Percentiles rank a stretch among this genome's conserved stretches.
phyloP scores from a whole-genome alignment of 1,140 invertebrate genomes.

The Tachypleus tridentatus region DNA sequence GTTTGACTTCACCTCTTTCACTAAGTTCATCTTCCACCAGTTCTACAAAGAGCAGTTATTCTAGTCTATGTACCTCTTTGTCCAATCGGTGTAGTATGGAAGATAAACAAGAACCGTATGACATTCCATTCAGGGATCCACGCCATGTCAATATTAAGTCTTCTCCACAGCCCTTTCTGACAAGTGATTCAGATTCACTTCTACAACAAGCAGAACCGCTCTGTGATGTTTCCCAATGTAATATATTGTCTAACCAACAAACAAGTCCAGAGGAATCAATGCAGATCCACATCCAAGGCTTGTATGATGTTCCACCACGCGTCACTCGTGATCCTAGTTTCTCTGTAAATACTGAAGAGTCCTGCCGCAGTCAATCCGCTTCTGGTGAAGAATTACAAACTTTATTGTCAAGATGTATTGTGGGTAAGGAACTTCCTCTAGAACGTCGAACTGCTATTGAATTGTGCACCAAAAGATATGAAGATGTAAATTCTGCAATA shows the following conservation, averaged over 20 bases:
- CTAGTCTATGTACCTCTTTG: slow-evolving; percentile 23
- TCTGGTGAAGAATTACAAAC: no score
- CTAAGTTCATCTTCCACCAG: slow-evolving; percentile 30
- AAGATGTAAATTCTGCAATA: slow-evolving; percentile 37
- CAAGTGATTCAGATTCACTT: slow-evolving; percentile 5
- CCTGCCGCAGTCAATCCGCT: no score
- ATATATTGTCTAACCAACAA: slow-evolving; percentile 19
- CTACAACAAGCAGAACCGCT: slow-evolving; percentile 19
- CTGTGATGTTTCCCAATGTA: slow-evolving; percentile 28
- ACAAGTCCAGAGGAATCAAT: slow-evolving; percentile 6
- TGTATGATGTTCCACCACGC: slow-evolving; percentile 39
- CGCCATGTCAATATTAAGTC: slow-evolving; percentile 1
- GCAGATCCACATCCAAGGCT: slow-evolving; percentile 21
- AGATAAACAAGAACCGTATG: slow-evolving; percentile 33
- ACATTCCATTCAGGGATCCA: slow-evolving; percentile 26
- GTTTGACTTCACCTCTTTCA: slow-evolving; percentile 25
- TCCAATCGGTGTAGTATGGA: slow-evolving; percentile 38
- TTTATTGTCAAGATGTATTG: no score
- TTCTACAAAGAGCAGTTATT: slow-evolving; percentile 28
- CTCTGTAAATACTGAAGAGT: no score
- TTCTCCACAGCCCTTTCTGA: not conserved
- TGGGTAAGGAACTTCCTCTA: slow-evolving; percentile 52
- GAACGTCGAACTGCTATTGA: slow-evolving; percentile 75
- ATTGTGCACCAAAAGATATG: slow-evolving; percentile 63
- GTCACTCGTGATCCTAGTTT: slow-evolving; percentile 31